Evolutionary conservation across 2,888 invertebrate species (phyloP), one percentile per base, ranked within the genome.

Genomic region (Parnassius glacialis): DNA sequence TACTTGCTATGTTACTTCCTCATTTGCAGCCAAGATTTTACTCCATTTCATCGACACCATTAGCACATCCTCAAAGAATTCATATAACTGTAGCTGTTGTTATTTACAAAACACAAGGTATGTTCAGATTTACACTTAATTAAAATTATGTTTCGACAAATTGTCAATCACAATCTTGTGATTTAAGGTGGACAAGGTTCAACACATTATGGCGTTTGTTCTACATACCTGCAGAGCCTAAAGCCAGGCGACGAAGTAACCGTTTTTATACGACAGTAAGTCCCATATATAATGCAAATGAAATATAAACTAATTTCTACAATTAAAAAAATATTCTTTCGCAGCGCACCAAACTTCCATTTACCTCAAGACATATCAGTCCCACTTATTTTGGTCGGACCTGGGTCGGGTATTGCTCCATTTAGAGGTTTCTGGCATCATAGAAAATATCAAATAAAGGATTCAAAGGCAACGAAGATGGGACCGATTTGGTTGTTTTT

Each of bases 351-450:
- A 10, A 95, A 94, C 75, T 98, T 98, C 87, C 95, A 97, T 78
- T 92, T 98, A 87, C 98, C 98, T 3, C 90, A 93, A 64, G 95
- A 97, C 73, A 81, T 93, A 48, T 92, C 93, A 48, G 92, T 93
- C 55, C 98, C 98, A 0, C 93, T 98, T 45, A 94, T 98, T 62
- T 88, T 98, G 75, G 95, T 98, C 13, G 97, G 97, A 0, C 97
- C 97, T 0, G 96, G 98, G 25, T 98, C 98, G 0, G 98, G 98
- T 2, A 97, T 98, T 52, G 98, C 98, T 0, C 98, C 98, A 0
- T 98, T 98, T 84, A 93, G 98, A 79, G 96, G 96, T 11, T 98
- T 98, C 79, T 98, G 98, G 98, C 96, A 97, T 78, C 97, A 98
- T 74, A 93, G 95, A 64, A 77, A 78, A 64, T 73, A 78, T 51